These are phyloP conservation scores for Heliconius eleuchia DNA, from an alignment of 1,140 invertebrate genomes.

Conservation along the genomic window DNA sequence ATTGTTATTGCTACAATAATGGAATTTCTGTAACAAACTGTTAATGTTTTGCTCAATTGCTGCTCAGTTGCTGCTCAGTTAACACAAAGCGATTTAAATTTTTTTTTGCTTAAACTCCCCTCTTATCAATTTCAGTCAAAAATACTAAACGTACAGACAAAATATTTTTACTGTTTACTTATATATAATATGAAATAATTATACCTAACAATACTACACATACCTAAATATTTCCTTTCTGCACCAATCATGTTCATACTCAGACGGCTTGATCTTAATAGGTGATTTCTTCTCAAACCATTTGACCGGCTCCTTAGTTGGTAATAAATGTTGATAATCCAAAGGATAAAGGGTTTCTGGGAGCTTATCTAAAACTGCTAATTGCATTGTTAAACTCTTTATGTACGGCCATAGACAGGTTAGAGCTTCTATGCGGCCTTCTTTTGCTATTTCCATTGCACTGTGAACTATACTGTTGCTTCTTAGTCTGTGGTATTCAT, in stretches of 20 bases:
- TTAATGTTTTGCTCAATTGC: too few species aligned
- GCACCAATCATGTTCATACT: conserved; percentile 85
- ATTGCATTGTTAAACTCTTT: conserved; percentile 84
- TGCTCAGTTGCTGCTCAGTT: too few species aligned
- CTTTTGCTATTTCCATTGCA: conserved; percentile 83
- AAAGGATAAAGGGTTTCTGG: conserved; percentile 88
- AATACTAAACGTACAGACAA: too few species aligned
- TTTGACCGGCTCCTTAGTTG: conserved; percentile 68
- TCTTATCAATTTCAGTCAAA: too few species aligned
- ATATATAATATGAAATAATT: not conserved
- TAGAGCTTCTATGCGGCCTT: conserved; percentile 86
- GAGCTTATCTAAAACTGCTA: conserved; percentile 88
- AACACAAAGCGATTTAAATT: too few species aligned
- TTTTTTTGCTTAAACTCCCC: too few species aligned
- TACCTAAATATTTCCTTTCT: conserved; percentile 83
- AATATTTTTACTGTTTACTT: too few species aligned
- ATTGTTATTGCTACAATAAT: too few species aligned
- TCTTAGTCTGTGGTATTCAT: conserved; percentile 80
- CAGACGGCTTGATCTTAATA: conserved; percentile 74
- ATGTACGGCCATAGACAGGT: conserved; percentile 85
- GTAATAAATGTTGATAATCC: conserved; percentile 86
- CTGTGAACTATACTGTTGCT: conserved; percentile 72
- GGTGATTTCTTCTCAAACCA: conserved; percentile 80
- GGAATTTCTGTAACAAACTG: too few species aligned
- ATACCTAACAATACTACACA: not conserved